Conservation (phyloP, 2,113 vertebrate species). For the Tupaia tana region DNA sequence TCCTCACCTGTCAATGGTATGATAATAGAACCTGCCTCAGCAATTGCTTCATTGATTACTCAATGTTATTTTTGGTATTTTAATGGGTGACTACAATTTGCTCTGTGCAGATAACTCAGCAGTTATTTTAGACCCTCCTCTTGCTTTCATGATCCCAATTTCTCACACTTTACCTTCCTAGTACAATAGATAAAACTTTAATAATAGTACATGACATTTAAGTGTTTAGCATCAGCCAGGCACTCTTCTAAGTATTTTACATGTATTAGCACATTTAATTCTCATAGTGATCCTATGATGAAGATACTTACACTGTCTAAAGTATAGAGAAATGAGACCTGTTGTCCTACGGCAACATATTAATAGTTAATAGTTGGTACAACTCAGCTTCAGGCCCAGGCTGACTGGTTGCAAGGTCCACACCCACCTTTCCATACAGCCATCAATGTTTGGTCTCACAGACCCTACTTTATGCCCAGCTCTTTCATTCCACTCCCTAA, state of each 20-base stretch:
- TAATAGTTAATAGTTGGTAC: neutral
- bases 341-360: neutral
- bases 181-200: neutral
- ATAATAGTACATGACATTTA: neutral
- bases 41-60: neutral
- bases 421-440: too few relatives aligned
- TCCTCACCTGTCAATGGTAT: neutral
- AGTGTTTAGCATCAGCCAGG: neutral
- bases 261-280: neutral
- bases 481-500: neutral
- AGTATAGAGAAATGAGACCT: neutral
- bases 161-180: neutral
- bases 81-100: neutral
- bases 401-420: neutral
- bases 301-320: neutral
- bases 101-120: neutral
- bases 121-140: neutral
- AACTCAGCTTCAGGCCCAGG: neutral
- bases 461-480: neutral
- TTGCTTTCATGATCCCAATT: neutral
- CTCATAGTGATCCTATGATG: rapidly evolving
- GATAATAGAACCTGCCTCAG: neutral
- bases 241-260: neutral
- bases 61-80: neutral
- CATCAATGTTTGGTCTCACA: neutral